A percentile compares a stretch with the other conserved stretches of the same genome.
Evolutionary conservation across 1,140 invertebrate genomes (phyloP).

Genomic region (Drosophila pseudoananassae): DNA sequence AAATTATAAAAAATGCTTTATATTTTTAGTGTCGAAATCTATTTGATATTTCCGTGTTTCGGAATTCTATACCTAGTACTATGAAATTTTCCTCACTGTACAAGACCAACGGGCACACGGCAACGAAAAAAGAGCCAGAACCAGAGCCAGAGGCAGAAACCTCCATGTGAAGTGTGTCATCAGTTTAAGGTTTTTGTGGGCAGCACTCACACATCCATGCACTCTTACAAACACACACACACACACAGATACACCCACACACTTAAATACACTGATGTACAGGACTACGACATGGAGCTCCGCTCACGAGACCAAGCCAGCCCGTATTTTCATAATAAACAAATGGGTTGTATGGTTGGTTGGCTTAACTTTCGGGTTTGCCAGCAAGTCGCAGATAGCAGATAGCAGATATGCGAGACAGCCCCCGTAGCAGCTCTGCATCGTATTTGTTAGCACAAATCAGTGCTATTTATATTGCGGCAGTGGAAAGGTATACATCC

Average conservation of each 20-base stretch:
- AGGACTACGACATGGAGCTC: conserved; percentile 16
- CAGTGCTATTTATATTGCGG: conserved; percentile 81
- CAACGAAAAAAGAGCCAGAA: conserved; percentile 43
- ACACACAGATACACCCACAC: conserved; percentile 8
- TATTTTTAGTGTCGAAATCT: no score
- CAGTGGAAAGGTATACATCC: conserved; percentile 23
- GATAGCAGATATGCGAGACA: conserved; percentile 43
- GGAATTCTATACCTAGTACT: no score
- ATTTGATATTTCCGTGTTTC: no score
- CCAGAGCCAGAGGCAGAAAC: conserved; percentile 67
- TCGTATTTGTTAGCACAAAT: conserved; percentile 76
- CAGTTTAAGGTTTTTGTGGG: conserved; percentile 82
- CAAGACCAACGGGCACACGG: conserved; percentile 26
- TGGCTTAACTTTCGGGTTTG: conserved; percentile 78
- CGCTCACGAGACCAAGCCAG: conserved; percentile 26
- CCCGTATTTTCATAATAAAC: conserved; percentile 79
- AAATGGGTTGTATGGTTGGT: conserved; percentile 77
- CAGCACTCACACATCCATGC: conserved; percentile 32
- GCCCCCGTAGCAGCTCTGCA: conserved; percentile 8
- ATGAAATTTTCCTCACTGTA: neutral
- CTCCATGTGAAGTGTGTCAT: conserved; percentile 80
- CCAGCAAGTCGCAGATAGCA: conserved; percentile 67
- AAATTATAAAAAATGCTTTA: no score
- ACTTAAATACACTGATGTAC: neutral
- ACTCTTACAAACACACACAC: conserved; percentile 10